These are phyloP conservation scores for Chydorus sphaericus DNA, from an alignment of 2,888 invertebrate species.

Conservation along the genomic window DNA sequence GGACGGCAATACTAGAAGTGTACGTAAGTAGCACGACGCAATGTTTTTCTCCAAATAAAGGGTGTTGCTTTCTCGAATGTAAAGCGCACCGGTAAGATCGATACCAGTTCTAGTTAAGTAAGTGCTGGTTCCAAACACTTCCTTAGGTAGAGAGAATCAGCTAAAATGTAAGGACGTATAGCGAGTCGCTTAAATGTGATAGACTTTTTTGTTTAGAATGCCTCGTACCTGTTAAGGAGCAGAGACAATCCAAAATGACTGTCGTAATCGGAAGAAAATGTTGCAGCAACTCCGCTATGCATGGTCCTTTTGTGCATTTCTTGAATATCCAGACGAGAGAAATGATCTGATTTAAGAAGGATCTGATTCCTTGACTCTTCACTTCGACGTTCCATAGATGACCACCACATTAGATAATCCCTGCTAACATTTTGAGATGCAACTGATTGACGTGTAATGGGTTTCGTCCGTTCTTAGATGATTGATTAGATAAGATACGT, in stretches of 20 bases:
- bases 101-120: background rate
- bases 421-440: background rate
- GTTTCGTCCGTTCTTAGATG: no score
- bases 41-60: background rate
- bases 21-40: background rate
- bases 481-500: no score
- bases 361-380: conserved; percentile 1
- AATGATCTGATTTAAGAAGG: background rate
- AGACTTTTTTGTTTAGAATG: background rate
- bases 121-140: no score
- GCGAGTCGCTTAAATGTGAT: background rate
- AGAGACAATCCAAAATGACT: background rate
- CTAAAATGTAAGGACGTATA: background rate
- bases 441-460: background rate
- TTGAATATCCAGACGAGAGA: background rate
- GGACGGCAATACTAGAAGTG: background rate
- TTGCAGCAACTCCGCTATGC: conserved; percentile 3
- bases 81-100: background rate
- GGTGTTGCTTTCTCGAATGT: background rate
- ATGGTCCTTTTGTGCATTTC: background rate
- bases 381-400: conserved; percentile 5
- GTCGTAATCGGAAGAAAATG: background rate
- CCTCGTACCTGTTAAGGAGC: background rate
- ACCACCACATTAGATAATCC: background rate
- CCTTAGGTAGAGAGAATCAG: background rate